Base-by-base conservation (phyloP, 1,140 invertebrate species). In the Megathymus violae region DNA sequence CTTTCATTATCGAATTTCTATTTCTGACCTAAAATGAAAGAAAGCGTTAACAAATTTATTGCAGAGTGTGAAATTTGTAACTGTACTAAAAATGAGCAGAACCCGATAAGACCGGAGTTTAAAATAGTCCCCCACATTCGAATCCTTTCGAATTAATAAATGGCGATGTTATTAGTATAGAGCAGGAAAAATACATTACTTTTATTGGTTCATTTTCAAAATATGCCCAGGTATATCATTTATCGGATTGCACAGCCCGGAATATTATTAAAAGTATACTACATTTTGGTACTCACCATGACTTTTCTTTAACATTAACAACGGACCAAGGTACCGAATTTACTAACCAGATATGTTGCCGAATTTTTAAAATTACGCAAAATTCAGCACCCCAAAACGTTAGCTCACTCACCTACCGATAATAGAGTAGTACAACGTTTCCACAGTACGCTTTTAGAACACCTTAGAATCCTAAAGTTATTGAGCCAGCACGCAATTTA, bases 401-500 rank as follows among this genome's bases (percentile, higher is more conserved):
- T n/a, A 6, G 9, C 41, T 2, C 43, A 59, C 16, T 11, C 62
- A 2, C 66, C 66, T 6, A 73, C 66, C 47, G 66, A 64, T 3
- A 73, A 69, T 31, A 63, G 66, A 11, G 61, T 27, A 1, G 46
- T 73, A 16, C 66, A 69, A 44, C 41, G 66, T 6, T 64, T 72
- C 31, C 70, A 72, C 38, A 48, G 19, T 10, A 72, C 65, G 3
- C 4, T 72, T 4, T 47, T 72, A 27, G 70, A 68, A 56, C 70
- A 43, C 5, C 50, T 50, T 48, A 59, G 51, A 41, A 66, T n/a
- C n/a, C n/a, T n/a, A n/a, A n/a, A n/a, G n/a, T n/a, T n/a, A n/a
- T n/a, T 7, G 67, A 67, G 62, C 14, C 50, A 0, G 25, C 40
- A 17, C 9, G 31, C 11, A 65, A 60, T 16, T 43, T 69, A 43